Base-by-base conservation (phyloP, 1,140 invertebrate genomes). In the Chionoecetes opilio region DNA sequence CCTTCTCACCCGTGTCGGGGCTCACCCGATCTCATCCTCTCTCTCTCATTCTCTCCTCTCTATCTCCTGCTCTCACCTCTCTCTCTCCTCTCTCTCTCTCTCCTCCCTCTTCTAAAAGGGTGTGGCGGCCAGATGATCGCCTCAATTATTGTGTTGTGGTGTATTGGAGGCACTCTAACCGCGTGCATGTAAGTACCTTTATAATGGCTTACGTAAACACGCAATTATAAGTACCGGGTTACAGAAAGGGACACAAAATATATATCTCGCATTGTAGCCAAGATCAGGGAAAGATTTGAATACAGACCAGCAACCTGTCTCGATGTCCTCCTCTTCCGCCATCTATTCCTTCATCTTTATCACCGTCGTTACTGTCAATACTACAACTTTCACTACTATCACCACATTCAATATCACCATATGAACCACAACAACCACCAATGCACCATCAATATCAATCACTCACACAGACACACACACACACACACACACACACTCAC, bases 91-190 rank as follows among this genome's bases (percentile, higher is more conserved):
- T n/a, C n/a, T n/a, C n/a, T n/a, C n/a, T n/a, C n/a, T n/a, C n/a
- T 75, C 6, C 63, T n/a, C 63, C 21, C 63, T 75, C 63, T n/a
- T n/a, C 63, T n/a, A 6, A 5, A 75, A n/a, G 63, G 63, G 63
- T 75, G 63, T 75, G 63, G 63, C 63, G 63, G 63, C n/a, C n/a
- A n/a, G n/a, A n/a, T 21, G 63, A 75, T 75, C n/a, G 63, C 6
- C 63, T 75, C n/a, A 26, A 75, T 75, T n/a, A 75, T 75, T 75
- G 63, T 75, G 63, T 75, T 75, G 63, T 75, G 26, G 63, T 75
- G 63, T 75, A 75, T 75, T 75, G 21, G 63, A n/a, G 63, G 63
- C 63, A n/a, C 21, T n/a, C 63, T 5, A 26, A 21, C 63, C 2
- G 63, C 21, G 63, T 75, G 63, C n/a, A n/a, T n/a, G n/a, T n/a